Evolutionary conservation across 1,140 invertebrate genomes (phyloP).

Genomic region (Eupeodes corollae): DNA sequence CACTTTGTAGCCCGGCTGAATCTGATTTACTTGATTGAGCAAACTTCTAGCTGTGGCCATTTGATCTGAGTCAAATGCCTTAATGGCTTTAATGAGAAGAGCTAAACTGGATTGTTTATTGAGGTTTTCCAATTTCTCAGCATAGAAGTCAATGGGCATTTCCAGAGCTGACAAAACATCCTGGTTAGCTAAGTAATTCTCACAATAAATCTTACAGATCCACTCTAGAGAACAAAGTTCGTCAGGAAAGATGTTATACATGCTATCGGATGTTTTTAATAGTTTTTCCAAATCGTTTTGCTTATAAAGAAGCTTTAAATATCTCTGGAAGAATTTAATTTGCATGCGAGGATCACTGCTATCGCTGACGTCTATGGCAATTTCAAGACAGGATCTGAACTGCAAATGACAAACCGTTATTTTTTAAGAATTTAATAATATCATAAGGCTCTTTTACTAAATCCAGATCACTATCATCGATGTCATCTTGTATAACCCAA

Average conservation of each 20-base stretch:
- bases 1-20: constrained; percentile 17
- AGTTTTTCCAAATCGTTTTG: constrained; percentile 36
- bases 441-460: constrained; percentile 11
- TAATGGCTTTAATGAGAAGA: constrained; percentile 48
- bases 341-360: constrained; percentile 8
- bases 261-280: constrained; percentile 40
- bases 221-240: constrained; percentile 45
- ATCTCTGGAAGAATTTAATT: constrained; percentile 42
- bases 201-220: constrained; percentile 48
- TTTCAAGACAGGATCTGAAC: constrained; percentile 29
- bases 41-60: constrained; percentile 44
- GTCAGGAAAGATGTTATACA: constrained; percentile 40
- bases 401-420: constrained; percentile 15
- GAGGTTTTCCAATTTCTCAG: constrained; percentile 37
- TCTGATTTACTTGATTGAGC: constrained; percentile 29
- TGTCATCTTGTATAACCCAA: constrained; percentile 19
- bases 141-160: constrained; percentile 38
- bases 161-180: constrained; percentile 12
- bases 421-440: too few relatives aligned
- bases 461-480: constrained; percentile 7
- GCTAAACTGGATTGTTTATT: constrained; percentile 47
- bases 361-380: constrained; percentile 11
- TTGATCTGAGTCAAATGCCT: constrained; percentile 40
- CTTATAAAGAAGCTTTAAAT: constrained; percentile 45
- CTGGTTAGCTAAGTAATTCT: constrained; percentile 35